phyloP scores from a whole-genome alignment of 2,113 vertebrate genomes.

The Lonchura striata region DNA sequence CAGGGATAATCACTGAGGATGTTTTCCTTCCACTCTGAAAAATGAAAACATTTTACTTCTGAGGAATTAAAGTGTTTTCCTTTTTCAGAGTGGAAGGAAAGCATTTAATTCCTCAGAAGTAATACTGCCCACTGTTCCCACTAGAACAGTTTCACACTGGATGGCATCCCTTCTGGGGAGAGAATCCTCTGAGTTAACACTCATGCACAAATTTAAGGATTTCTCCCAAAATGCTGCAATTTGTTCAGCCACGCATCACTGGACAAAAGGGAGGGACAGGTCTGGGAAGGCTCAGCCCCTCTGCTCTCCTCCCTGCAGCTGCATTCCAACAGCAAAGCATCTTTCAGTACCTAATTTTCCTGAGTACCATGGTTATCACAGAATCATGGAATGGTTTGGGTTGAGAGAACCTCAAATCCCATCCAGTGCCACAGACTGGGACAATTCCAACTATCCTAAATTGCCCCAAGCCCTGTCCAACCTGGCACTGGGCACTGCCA shows the following conservation, averaged over 20 bases:
- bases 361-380: neutral
- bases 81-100: no score
- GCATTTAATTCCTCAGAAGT: neutral
- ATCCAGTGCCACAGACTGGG: neutral
- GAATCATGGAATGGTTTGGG: neutral
- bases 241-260: neutral
- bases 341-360: neutral
- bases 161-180: neutral
- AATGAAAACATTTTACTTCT: neutral
- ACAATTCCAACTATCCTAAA: neutral
- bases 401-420: neutral
- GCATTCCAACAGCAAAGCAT: neutral
- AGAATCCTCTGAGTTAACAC: neutral
- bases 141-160: fast-evolving
- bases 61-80: no score
- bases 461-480: neutral
- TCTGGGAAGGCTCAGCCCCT: neutral
- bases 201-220: neutral
- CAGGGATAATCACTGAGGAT: neutral
- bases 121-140: neutral
- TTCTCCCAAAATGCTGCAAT: neutral
- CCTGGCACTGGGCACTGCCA: neutral
- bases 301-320: neutral
- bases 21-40: neutral
- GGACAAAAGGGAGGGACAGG: neutral